A percentile compares a stretch with the other conserved stretches of the same genome.
Evolutionary conservation across 2,888 invertebrate genomes (phyloP).

Genomic region (Lomographa bimaculata): DNA sequence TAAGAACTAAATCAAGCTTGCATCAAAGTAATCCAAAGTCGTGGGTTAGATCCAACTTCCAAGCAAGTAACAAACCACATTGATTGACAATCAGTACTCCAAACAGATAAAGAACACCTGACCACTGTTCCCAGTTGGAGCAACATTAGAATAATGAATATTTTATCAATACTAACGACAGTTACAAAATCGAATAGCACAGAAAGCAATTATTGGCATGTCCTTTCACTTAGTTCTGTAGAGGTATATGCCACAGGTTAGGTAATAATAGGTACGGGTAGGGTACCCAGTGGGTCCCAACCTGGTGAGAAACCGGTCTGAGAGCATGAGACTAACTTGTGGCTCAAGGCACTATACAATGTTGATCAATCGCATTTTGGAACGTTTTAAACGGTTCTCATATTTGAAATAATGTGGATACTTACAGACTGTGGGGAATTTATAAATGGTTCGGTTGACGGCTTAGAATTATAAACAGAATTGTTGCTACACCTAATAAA

Average conservation of each 20-base stretch:
- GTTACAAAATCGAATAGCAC: conserved; percentile 68
- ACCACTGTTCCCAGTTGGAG: conserved; percentile 15
- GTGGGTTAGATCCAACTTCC: too few species aligned
- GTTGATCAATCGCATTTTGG: conserved; percentile 79
- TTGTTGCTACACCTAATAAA: too few species aligned
- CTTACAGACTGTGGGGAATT: conserved; percentile 19
- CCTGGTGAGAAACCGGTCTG: conserved; percentile 79
- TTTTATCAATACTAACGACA: conserved; percentile 44
- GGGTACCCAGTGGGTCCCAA: conserved; percentile 57
- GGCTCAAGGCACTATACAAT: conserved; percentile 65
- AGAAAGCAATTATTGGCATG: conserved; percentile 74
- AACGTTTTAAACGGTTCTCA: conserved; percentile 59
- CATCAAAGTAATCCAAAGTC: too few species aligned
- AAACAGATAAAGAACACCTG: conserved; percentile 29
- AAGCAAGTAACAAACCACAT: too few species aligned
- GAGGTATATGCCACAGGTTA: conserved; percentile 35
- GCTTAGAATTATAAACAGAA: too few species aligned
- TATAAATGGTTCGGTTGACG: too few species aligned
- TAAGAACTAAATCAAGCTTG: too few species aligned
- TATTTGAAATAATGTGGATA: conserved; percentile 40
- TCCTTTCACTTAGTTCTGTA: conserved; percentile 73
- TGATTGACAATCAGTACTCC: conserved; percentile 15
- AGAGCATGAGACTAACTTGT: conserved; percentile 72
- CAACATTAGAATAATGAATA: conserved; percentile 40
- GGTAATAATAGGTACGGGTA: conserved; percentile 42